Percentiles rank a stretch among this genome's conserved stretches.
Conservation (phyloP, 2,113 vertebrate species). For the Manacus vitellinus region DNA sequence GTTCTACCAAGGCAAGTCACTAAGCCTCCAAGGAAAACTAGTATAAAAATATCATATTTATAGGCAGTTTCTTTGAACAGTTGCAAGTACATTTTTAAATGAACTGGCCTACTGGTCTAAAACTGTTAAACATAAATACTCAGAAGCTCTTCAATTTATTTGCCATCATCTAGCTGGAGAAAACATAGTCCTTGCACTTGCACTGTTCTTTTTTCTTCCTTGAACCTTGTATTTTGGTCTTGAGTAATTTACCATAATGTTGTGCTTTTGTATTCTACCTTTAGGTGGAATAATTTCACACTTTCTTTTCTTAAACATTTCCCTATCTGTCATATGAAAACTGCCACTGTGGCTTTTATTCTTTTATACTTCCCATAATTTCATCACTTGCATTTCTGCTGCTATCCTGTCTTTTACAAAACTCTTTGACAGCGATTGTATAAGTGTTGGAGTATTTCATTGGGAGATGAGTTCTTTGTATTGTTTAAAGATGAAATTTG, state of each 20-base stretch:
- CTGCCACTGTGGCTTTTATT: not conserved
- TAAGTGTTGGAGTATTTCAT: not conserved
- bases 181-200: not conserved
- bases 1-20: not conserved
- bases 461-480: rapidly evolving
- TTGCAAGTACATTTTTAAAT: not conserved
- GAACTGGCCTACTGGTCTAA: not conserved
- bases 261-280: not conserved
- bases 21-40: not conserved
- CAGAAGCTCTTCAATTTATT: not conserved
- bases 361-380: not conserved
- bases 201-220: not conserved
- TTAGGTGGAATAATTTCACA: not conserved
- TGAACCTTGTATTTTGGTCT: not conserved
- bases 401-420: not conserved
- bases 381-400: not conserved
- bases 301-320: not conserved
- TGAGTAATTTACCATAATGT: not conserved
- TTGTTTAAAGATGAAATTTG: not conserved
- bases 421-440: not conserved
- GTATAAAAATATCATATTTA: not conserved
- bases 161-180: not conserved
- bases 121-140: not conserved
- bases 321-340: rapidly evolving
- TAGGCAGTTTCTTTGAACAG: not conserved